Evolutionary conservation across 1,140 invertebrate genomes (phyloP).

Genomic region (Leptestheria dahalacensis): DNA sequence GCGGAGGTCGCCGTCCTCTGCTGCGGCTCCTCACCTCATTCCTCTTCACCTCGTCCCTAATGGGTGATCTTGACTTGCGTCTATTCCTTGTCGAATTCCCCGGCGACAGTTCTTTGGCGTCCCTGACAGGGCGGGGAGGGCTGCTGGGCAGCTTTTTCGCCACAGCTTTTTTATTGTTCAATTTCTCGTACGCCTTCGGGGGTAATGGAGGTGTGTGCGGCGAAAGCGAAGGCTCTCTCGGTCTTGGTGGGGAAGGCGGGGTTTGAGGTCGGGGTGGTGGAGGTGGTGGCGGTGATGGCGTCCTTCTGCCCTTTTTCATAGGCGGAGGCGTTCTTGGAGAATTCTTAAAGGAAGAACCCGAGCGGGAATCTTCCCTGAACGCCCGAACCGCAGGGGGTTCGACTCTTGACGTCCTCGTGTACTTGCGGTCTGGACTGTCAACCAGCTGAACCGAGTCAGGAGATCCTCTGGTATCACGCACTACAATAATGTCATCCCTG

Average conservation of each 20-base stretch:
- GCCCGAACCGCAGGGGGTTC: constrained; percentile 14
- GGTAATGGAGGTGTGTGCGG: constrained; percentile 40
- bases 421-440: constrained; percentile 5
- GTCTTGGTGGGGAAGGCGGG: constrained; percentile 7
- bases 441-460: neutral
- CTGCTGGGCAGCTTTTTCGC: constrained; percentile 17
- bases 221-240: constrained; percentile 22
- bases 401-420: neutral
- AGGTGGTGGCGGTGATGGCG: neutral
- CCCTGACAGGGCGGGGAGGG: constrained; percentile 8
- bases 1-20: neutral
- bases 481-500: constrained; percentile 1
- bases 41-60: too few relatives aligned
- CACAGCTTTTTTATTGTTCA: constrained; percentile 5
- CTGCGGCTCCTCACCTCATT: too few relatives aligned
- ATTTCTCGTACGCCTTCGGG: constrained; percentile 30
- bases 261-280: neutral
- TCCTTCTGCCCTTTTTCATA: neutral
- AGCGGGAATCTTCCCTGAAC: constrained; percentile 18
- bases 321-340: neutral
- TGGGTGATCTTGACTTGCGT: constrained; percentile 10
- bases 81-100: neutral
- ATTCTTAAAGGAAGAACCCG: constrained; percentile 1
- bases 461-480: neutral
- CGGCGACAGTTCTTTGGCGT: neutral